Conservation (phyloP, 2,888 invertebrate genomes). For the Cephus rjabovi region DNA sequence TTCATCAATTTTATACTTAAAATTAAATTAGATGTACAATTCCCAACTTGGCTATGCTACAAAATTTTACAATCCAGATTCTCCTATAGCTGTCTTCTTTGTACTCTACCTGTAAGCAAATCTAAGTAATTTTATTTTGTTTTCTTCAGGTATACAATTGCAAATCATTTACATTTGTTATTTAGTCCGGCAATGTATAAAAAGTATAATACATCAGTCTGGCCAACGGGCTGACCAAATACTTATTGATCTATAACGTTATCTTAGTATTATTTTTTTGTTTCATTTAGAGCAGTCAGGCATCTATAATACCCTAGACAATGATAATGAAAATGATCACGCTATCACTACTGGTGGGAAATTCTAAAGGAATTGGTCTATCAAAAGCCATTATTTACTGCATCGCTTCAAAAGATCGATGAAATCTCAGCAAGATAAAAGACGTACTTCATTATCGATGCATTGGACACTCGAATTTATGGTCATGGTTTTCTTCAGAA, state of each 20-base stretch:
- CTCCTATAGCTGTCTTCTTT: slow-evolving; percentile 40
- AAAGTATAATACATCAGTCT: slow-evolving; percentile 65
- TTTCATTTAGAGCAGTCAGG: slow-evolving; percentile 25
- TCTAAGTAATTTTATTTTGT: slow-evolving; percentile 34
- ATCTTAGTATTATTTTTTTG: slow-evolving; percentile 16
- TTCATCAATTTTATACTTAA: slow-evolving; percentile 27
- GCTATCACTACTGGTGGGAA: background rate
- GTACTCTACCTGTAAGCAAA: slow-evolving; percentile 52
- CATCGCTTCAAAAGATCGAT: background rate
- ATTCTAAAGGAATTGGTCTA: background rate
- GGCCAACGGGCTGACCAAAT: slow-evolving; percentile 52
- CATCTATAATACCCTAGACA: slow-evolving; percentile 23
- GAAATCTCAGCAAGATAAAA: background rate
- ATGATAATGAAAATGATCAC: slow-evolving; percentile 20
- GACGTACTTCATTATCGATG: background rate
- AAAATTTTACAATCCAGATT: slow-evolving; percentile 55
- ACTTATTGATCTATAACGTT: slow-evolving; percentile 23
- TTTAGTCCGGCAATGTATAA: slow-evolving; percentile 59
- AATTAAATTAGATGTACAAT: slow-evolving; percentile 45
- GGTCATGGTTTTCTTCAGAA: background rate
- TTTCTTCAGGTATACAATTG: slow-evolving; percentile 51
- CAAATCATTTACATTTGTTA: slow-evolving; percentile 53
- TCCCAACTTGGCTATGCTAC: slow-evolving; percentile 48
- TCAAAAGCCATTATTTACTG: background rate
- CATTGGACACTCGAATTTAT: background rate